Evolutionary conservation across 35 echinoderm and acorn worm species (phyloP), one percentile per base, ranked within the genome.

Genomic region (Stichopus chloronotus): DNA sequence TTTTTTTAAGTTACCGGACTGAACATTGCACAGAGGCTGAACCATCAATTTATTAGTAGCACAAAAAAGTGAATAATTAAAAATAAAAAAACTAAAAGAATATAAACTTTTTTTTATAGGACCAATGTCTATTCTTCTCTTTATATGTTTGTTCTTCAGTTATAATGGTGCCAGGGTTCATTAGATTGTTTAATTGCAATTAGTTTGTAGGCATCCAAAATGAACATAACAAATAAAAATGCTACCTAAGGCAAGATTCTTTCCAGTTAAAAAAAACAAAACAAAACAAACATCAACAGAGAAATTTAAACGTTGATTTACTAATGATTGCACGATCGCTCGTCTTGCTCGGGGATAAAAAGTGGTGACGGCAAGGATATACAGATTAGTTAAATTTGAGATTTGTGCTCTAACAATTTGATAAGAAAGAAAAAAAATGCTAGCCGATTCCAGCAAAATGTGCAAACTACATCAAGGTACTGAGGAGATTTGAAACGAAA

Each of bases 381-480:
- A 74, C 13, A 74, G 14, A 74, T 11, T 20, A 74, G 69, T 19
- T 74, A 7, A 74, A 74, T 74, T 74, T 74, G 69, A 74, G 19
- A 20, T 74, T 74, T 74, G 69, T 74, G 69, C 69, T 74, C 19
- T 74, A 74, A 74, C 12, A 65, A 65, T 14, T 19, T 14, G 61
- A 65, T 11, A 65, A 65, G 19, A 19, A 74, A 74, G n/a, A n/a
- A n/a, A 72, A 74, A 74, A n/a, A n/a, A 20, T 74, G 7, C 69
- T 74, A 7, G 69, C 17, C 69, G 17, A 74, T 74, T 74, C 14
- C 69, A 74, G 69, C 19, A 84, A 57, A 53, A 0, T 12, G 81
- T 84, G 81, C 81, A 84, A 54, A 84, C 81, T 84, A 84, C 81
- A 84, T 84, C 81, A 84, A 84, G 81, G 81, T 84, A 84, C 53